Percentiles rank a stretch among this genome's conserved stretches.
Conservation (phyloP, 2,797 vertebrate species). For the Siniperca scherzeri region DNA sequence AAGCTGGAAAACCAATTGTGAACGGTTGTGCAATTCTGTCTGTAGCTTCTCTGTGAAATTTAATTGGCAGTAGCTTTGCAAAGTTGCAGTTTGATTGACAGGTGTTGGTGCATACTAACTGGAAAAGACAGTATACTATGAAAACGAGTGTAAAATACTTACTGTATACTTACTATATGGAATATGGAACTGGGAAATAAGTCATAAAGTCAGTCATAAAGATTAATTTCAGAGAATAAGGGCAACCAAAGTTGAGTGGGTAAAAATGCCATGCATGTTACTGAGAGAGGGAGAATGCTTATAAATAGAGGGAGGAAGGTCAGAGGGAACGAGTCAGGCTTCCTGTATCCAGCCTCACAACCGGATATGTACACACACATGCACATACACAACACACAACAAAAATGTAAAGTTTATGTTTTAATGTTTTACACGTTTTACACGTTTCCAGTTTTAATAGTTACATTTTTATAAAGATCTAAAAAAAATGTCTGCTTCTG, state of each 20-base stretch:
- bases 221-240: conserved; percentile 14
- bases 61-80: background rate
- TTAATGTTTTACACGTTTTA: background rate
- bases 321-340: conserved; percentile 79
- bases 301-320: conserved; percentile 79
- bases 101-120: background rate
- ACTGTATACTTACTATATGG: background rate
- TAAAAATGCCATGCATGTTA: conserved; percentile 39
- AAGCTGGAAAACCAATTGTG: background rate
- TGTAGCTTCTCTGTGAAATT: background rate
- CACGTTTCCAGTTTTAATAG: background rate
- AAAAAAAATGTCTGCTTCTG: background rate
- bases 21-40: background rate
- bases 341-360: conserved; percentile 74
- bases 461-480: background rate
- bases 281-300: conserved; percentile 44
- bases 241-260: conserved; percentile 5
- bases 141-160: background rate
- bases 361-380: conserved; percentile 63
- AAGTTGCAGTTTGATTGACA: background rate
- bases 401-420: background rate
- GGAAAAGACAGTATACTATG: background rate
- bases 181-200: background rate
- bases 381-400: conserved; percentile 38
- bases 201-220: background rate